Conservation (phyloP, 2,797 vertebrate species). For the Mormyrops attenuatus region DNA sequence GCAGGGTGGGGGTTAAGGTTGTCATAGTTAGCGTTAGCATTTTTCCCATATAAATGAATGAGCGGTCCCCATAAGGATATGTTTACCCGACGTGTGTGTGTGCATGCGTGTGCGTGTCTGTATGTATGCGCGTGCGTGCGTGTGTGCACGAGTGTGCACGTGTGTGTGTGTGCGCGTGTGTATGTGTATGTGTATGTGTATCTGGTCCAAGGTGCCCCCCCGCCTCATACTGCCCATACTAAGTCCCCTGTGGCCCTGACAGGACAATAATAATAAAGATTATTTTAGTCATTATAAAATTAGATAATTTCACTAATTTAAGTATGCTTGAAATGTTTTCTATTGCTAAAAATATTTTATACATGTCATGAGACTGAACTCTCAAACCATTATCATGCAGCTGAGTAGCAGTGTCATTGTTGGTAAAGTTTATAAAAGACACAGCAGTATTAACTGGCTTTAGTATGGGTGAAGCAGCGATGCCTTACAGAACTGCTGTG, state of each 20-base stretch:
- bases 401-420: not conserved
- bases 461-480: not conserved
- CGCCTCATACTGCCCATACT: not conserved
- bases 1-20: too few relatives aligned
- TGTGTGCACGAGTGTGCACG: too few relatives aligned
- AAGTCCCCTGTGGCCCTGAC: not conserved
- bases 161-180: too few relatives aligned
- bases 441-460: not conserved
- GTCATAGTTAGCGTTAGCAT: too few relatives aligned
- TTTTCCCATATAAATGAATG: too few relatives aligned
- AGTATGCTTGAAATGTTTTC: not conserved
- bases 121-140: too few relatives aligned
- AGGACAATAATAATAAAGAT: not conserved
- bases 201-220: not conserved
- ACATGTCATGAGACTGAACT: not conserved
- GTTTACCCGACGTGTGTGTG: not conserved
- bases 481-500: not conserved
- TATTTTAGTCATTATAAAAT: not conserved
- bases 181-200: too few relatives aligned
- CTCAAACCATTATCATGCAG: not conserved
- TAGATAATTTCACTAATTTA: slow-evolving; percentile 15
- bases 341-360: not conserved
- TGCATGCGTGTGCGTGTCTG: too few relatives aligned
- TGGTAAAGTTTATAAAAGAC: not conserved
- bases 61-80: too few relatives aligned